These are phyloP conservation scores for Pandemis corylana DNA, from an alignment of 2,888 invertebrate species.

Conservation along the genomic window DNA sequence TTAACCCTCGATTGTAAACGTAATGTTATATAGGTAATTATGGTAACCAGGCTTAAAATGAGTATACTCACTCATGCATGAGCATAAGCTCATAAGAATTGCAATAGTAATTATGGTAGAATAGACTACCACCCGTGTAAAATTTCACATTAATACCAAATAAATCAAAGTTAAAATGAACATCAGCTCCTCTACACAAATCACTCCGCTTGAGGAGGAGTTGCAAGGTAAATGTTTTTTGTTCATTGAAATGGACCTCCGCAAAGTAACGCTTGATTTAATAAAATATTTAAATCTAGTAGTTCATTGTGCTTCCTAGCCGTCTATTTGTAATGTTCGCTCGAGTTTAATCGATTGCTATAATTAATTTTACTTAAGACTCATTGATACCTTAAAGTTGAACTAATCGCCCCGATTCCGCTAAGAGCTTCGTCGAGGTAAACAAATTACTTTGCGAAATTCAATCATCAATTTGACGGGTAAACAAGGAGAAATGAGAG, in stretches of 20 bases:
- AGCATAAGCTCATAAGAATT: no score
- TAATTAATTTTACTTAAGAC: slow-evolving; percentile 41
- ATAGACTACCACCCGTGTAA: no score
- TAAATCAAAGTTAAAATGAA: neutral
- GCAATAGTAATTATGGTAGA: no score
- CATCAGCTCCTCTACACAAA: no score
- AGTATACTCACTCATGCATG: no score
- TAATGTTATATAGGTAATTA: no score
- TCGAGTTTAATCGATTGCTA: slow-evolving; percentile 33
- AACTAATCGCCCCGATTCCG: slow-evolving; percentile 47
- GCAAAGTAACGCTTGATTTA: no score
- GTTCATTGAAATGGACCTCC: no score
- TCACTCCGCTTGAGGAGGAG: no score
- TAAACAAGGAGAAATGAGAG: slow-evolving; percentile 57
- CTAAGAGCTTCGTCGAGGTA: slow-evolving; percentile 49
- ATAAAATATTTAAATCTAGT: neutral
- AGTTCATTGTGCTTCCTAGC: slow-evolving; percentile 11
- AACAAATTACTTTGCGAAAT: slow-evolving; percentile 59
- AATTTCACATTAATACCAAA: no score
- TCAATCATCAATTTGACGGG: slow-evolving; percentile 49
- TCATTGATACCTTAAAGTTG: slow-evolving; percentile 41
- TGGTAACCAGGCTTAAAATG: no score
- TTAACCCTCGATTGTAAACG: no score
- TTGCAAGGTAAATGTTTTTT: neutral
- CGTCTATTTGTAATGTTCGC: slow-evolving; percentile 26